Percentiles rank a stretch among this genome's conserved stretches.
These are phyloP conservation scores for Gallinago solitaria DNA, from an alignment of 2,797 vertebrate genomes.

Conservation along the genomic window DNA sequence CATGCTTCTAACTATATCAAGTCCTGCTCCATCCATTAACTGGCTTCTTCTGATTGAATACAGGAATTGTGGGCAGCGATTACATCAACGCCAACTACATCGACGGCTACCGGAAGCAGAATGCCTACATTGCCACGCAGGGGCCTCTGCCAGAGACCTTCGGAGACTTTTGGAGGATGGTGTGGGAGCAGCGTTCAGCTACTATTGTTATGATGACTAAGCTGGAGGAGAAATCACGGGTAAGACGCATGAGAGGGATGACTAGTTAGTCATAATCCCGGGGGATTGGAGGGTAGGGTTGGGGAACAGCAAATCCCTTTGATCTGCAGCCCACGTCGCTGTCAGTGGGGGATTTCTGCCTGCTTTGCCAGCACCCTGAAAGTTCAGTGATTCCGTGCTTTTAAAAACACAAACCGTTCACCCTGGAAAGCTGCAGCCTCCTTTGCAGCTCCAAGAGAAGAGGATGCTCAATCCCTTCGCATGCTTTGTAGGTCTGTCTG, in stretches of 20 bases:
- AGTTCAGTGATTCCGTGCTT: constrained; percentile 25
- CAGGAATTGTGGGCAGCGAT: constrained; percentile 94
- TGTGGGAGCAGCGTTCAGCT: constrained; percentile 96
- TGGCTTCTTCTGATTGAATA: not conserved
- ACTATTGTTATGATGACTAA: constrained; percentile 99
- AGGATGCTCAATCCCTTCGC: not conserved
- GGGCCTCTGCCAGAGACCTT: constrained; percentile 95
- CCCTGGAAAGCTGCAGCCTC: constrained; percentile 14
- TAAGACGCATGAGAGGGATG: constrained; percentile 66
- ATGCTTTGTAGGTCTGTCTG: not conserved
- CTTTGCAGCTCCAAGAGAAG: not conserved
- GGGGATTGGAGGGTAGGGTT: not conserved
- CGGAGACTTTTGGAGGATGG: constrained; percentile 98
- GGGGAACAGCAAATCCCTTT: constrained; percentile 21
- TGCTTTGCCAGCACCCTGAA: constrained; percentile 30
- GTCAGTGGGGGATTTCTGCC: constrained; percentile 2
- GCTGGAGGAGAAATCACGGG: constrained; percentile 96
- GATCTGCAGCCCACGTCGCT: not conserved
- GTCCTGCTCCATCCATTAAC: not conserved
- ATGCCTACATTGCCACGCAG: constrained; percentile 97
- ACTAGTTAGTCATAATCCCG: not conserved
- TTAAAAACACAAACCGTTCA: not conserved
- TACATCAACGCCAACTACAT: constrained; percentile 99
- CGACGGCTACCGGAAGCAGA: constrained; percentile 97
- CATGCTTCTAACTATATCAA: accelerated